Conservation (phyloP, 2,113 vertebrate genomes). For the Cavia porcellus region DNA sequence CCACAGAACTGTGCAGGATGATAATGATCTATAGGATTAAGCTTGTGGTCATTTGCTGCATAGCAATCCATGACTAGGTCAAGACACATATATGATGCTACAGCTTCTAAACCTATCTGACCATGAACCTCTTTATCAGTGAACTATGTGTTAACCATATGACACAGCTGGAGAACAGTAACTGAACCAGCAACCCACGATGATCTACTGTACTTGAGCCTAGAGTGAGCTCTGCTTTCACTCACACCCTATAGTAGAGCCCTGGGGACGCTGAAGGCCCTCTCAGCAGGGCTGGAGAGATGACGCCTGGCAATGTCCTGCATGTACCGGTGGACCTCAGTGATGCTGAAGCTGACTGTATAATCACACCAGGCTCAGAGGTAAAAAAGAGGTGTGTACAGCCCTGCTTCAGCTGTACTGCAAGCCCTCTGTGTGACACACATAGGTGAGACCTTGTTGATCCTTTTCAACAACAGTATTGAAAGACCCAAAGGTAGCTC, state of each 20-base stretch:
- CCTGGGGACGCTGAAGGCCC: background rate
- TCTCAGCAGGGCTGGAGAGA: background rate
- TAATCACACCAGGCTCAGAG: background rate
- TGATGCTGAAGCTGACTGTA: background rate
- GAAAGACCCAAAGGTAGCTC: background rate
- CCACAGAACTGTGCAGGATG: background rate
- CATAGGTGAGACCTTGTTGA: background rate
- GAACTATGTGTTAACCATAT: background rate
- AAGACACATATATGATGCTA: background rate
- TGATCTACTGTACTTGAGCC: background rate
- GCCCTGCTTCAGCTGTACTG: background rate
- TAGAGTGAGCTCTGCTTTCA: background rate
- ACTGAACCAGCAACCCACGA: background rate
- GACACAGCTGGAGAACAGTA: background rate
- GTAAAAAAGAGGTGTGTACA: background rate
- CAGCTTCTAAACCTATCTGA: conserved; percentile 21
- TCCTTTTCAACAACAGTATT: background rate
- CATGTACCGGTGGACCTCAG: background rate
- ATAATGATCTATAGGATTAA: background rate
- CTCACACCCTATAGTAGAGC: background rate
- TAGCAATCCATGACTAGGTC: background rate
- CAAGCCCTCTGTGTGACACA: background rate
- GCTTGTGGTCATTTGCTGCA: background rate
- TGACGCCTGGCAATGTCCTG: background rate
- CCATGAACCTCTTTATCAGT: background rate